phyloP scores from a whole-genome alignment of 2,888 invertebrate genomes.

The Meteorus colon region DNA sequence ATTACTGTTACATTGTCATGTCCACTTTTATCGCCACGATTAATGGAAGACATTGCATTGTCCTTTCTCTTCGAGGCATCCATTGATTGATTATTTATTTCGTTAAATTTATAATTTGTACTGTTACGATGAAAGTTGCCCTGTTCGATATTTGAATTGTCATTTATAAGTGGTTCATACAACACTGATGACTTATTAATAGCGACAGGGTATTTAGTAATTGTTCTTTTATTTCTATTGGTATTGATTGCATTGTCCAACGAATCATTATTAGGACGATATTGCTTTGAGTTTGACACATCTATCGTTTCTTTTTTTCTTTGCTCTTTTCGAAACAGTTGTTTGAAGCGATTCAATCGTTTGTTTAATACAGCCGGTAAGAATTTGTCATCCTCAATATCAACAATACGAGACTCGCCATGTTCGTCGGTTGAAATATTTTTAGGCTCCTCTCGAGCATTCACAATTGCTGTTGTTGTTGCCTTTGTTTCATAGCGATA shows the following conservation, averaged over 20 bases:
- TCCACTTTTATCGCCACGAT: conserved; percentile 9
- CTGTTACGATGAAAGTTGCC: conserved; percentile 59
- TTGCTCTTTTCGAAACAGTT: conserved; percentile 66
- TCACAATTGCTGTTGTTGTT: not conserved
- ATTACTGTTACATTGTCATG: conserved; percentile 17
- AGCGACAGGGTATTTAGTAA: conserved; percentile 33
- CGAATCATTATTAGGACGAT: not conserved
- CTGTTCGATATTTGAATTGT: conserved; percentile 49
- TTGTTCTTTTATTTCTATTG: conserved; percentile 57
- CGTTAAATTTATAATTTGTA: conserved; percentile 58
- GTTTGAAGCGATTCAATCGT: conserved; percentile 62
- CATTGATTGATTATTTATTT: conserved; percentile 31
- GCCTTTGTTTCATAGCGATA: conserved; percentile 19
- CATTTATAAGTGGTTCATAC: conserved; percentile 44
- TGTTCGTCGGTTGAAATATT: conserved; percentile 31
- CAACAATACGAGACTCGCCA: conserved; percentile 38
- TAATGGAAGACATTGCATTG: conserved; percentile 17
- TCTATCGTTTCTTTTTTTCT: conserved; percentile 54
- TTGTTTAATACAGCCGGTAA: conserved; percentile 65
- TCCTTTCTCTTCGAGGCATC: conserved; percentile 16
- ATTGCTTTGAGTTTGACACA: conserved; percentile 29
- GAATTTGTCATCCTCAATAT: conserved; percentile 61
- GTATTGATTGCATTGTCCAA: conserved; percentile 44
- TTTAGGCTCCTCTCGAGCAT: conserved; percentile 11
- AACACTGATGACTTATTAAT: conserved; percentile 25